Evolutionary conservation across 2,113 vertebrate species (phyloP).

Genomic region (Otis tarda): DNA sequence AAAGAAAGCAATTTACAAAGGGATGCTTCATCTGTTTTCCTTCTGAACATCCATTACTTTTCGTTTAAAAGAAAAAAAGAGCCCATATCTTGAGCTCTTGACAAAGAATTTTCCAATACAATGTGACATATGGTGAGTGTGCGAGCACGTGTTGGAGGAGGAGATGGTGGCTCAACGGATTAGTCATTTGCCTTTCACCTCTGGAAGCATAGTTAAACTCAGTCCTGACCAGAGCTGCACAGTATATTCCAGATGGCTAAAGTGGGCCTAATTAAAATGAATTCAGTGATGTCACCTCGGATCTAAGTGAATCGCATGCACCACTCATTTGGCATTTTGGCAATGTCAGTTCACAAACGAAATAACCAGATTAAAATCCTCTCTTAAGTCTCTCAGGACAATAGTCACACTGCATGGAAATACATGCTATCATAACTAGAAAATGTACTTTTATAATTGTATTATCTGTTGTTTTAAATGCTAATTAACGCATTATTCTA

Average conservation of each 20-base stretch:
- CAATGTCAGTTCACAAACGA: slow-evolving; percentile 40
- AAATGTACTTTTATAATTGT: background rate
- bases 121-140: slow-evolving; percentile 51
- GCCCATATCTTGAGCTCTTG: background rate
- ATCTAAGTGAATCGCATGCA: slow-evolving; percentile 54
- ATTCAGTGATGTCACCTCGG: slow-evolving; percentile 62
- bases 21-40: background rate
- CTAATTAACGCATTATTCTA: background rate
- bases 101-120: slow-evolving; percentile 26
- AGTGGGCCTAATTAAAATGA: slow-evolving; percentile 65
- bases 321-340: slow-evolving; percentile 60
- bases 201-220: slow-evolving; percentile 54
- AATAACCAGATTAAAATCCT: slow-evolving; percentile 37
- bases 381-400: background rate
- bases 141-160: slow-evolving; percentile 53
- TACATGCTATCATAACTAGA: background rate
- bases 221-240: background rate
- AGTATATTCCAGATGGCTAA: slow-evolving; percentile 66
- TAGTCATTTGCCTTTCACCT: slow-evolving; percentile 62
- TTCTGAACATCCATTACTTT: background rate
- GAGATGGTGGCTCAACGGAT: slow-evolving; percentile 53
- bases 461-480: background rate
- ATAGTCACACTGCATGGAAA: slow-evolving; percentile 13
- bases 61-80: background rate
- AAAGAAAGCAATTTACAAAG: background rate